Evolutionary conservation across 1,140 invertebrate species (phyloP).

Genomic region (Periplaneta americana): DNA sequence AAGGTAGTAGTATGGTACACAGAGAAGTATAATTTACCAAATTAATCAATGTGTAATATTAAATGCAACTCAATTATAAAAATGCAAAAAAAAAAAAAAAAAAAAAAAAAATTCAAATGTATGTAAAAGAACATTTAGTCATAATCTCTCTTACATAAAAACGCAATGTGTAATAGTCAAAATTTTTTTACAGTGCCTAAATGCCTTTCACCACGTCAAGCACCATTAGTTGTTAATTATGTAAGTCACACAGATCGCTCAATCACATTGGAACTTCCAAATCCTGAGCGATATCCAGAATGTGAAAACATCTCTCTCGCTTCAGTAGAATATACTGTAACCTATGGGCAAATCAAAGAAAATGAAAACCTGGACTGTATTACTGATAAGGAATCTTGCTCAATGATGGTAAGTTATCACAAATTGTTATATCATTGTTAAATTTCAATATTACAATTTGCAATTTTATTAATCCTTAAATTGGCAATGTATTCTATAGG

Average conservation of each 20-base stretch:
- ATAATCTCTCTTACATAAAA: background rate
- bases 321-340: constrained; percentile 60
- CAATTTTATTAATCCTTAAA: no score
- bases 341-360: constrained; percentile 45
- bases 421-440: no score
- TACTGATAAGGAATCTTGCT: constrained; percentile 6
- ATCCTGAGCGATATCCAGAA: constrained; percentile 41
- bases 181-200: constrained; percentile 36
- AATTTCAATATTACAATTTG: no score
- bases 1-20: no score
- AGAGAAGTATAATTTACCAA: no score
- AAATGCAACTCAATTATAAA: no score
- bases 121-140: no score
- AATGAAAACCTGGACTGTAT: constrained; percentile 20
- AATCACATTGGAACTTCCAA: constrained; percentile 56
- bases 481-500: no score
- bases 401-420: background rate
- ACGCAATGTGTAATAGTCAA: background rate
- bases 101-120: no score
- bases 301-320: constrained; percentile 59
- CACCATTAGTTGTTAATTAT: constrained; percentile 42
- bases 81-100: no score
- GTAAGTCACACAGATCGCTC: constrained; percentile 50
- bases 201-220: constrained; percentile 58
- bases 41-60: no score